Evolutionary conservation across 1,140 invertebrate genomes (phyloP).

Genomic region (Ridgeia piscesae): DNA sequence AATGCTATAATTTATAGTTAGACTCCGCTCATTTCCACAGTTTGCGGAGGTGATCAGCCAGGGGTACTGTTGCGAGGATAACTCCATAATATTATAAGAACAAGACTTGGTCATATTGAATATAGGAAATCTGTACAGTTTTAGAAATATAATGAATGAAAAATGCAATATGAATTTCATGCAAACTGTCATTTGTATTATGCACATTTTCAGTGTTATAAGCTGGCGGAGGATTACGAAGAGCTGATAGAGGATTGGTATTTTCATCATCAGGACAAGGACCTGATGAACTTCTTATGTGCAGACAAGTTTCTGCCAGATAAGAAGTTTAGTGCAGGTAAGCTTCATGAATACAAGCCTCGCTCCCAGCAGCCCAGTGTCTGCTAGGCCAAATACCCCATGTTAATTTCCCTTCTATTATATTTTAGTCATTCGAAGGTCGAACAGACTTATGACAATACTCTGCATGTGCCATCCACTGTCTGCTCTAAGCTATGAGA

Average conservation of each 20-base stretch:
- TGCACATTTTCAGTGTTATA: conserved; percentile 57
- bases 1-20: no score
- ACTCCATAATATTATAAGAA: no score
- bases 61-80: no score
- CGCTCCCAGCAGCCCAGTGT: not conserved
- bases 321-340: conserved; percentile 41
- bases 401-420: not conserved
- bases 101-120: no score
- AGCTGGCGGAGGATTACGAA: conserved; percentile 61
- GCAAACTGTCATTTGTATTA: not conserved
- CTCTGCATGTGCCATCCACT: no score
- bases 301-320: conserved; percentile 50
- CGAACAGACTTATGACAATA: no score
- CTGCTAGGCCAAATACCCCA: no score
- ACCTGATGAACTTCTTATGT: conserved; percentile 56
- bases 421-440: no score
- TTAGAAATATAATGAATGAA: not conserved
- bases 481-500: no score
- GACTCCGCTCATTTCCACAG: no score
- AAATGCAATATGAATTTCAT: not conserved
- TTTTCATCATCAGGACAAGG: conserved; percentile 56
- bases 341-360: not conserved
- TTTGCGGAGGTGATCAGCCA: no score
- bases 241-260: conserved; percentile 64
- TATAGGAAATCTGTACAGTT: not conserved